Evolutionary conservation across 2,888 invertebrate genomes (phyloP), one percentile per base, ranked within the genome.

Genomic region (Trissonchulus latispiculum): DNA sequence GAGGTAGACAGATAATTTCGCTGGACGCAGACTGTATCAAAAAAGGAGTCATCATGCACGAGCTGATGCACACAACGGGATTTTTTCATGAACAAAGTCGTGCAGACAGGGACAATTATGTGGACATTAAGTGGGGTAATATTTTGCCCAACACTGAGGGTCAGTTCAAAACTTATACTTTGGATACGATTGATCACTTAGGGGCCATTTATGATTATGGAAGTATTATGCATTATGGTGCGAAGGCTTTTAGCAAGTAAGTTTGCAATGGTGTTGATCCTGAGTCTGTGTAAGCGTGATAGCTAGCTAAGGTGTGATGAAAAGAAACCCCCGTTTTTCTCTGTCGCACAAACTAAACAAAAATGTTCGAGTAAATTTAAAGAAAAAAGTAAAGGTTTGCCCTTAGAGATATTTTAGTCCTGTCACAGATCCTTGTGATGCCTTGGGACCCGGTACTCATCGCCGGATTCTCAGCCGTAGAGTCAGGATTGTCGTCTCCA

Each of bases 31-130:
- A 64, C 29, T 64, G 66, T 64, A 64, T 64, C 32, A 15, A 32
- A 31, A 64, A 64, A n/a, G 66, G 66, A 32, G 66, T 64, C 8
- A 64, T 64, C 32, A 64, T 64, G 66, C 66, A 64, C 66, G 66
- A 64, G 33, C 29, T 64, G 66, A 64, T 64, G 66, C 66, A 64
- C 33, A 18, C 8, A 15, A 64, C 33, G 15, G 66, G 66, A 64
- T 64, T 64, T 29, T 64, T 64, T 64, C 66, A 64, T n/a, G 66
- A 64, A n/a, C 66, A 64, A 64, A 32, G 32, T 8, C 66, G 66
- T 32, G 33, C 66, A 8, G 66, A 64, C n/a, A 31, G 66, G 8
- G 66, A 64, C 33, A 8, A 64, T 18, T 64, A 64, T 64, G 29
- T 64, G 32, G 29, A 64, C n/a, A 64, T 64, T 64, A 35, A 8